A percentile compares a stretch with the other conserved stretches of the same genome.
phyloP scores from a whole-genome alignment of 2,888 invertebrate species.

The Archaeoteleia sp. region DNA sequence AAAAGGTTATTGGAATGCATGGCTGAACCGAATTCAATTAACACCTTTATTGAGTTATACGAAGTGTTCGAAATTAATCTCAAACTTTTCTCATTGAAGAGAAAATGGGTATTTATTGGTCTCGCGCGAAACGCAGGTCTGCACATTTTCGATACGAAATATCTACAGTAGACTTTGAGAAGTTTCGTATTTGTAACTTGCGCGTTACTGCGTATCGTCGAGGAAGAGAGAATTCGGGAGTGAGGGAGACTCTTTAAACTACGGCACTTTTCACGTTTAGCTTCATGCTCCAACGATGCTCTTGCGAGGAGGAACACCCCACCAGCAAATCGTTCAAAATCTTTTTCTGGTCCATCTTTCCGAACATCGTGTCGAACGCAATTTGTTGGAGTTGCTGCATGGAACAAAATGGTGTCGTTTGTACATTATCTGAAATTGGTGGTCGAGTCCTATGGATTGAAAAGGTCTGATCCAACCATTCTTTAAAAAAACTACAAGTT shows the following conservation, averaged over 20 bases:
- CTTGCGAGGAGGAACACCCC: conserved; percentile 22
- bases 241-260: conserved; percentile 10
- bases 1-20: too few species aligned
- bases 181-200: conserved; percentile 16
- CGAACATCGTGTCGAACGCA: conserved; percentile 13
- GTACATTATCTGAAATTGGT: too few species aligned
- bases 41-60: background rate
- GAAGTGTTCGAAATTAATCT: background rate
- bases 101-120: conserved; percentile 10
- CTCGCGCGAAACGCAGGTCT: background rate
- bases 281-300: conserved; percentile 32
- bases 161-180: conserved; percentile 5
- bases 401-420: too few species aligned
- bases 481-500: too few species aligned
- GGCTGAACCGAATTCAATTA: too few species aligned
- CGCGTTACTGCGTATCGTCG: conserved; percentile 16
- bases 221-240: too few species aligned
- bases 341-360: conserved; percentile 36
- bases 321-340: conserved; percentile 43
- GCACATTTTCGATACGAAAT: conserved; percentile 3
- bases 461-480: too few species aligned
- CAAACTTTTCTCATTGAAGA: background rate
- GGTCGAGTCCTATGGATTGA: too few species aligned
- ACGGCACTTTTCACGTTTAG: conserved; percentile 19
- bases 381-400: too few species aligned